A percentile compares a stretch with the other conserved stretches of the same genome.
Conservation (phyloP, 2,888 invertebrate species). For the Melinaea marsaeus region DNA sequence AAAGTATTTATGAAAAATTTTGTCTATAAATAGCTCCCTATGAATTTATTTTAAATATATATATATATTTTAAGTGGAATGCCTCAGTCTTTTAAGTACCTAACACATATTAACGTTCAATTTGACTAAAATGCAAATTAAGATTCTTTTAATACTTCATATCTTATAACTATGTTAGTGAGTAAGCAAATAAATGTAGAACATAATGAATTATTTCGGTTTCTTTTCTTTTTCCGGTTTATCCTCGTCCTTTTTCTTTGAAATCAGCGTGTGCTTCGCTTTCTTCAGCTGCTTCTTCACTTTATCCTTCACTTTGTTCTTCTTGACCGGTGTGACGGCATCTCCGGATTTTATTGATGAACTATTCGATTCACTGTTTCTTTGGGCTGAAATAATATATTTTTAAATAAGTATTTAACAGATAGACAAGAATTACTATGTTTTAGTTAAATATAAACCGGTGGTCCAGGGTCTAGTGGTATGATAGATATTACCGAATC, state of each 20-base stretch:
- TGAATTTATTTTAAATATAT: conserved; percentile 8
- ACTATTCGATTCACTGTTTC: conserved; percentile 67
- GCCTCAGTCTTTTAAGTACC: conserved; percentile 71
- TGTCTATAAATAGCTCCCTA: not conserved
- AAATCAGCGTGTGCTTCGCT: conserved; percentile 64
- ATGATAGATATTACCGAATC: too few relatives aligned
- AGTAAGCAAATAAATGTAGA: conserved; percentile 16
- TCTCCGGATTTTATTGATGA: conserved; percentile 68
- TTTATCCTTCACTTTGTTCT: conserved; percentile 72
- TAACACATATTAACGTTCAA: conserved; percentile 28
- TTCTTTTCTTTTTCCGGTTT: conserved; percentile 60
- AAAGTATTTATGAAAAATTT: too few relatives aligned
- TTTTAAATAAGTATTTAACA: too few relatives aligned
- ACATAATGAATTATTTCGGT: conserved; percentile 43
- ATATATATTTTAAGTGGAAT: conserved; percentile 52
- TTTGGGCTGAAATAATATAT: conserved; percentile 58
- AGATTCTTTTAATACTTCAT: conserved; percentile 14
- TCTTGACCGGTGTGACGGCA: conserved; percentile 57
- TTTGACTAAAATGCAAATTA: conserved; percentile 5
- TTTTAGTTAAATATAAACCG: too few relatives aligned
- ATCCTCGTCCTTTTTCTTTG: conserved; percentile 68
- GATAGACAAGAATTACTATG: too few relatives aligned
- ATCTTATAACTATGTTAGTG: conserved; percentile 22
- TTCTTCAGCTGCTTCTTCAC: conserved; percentile 72
- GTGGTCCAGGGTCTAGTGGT: too few relatives aligned